Evolutionary conservation across 1,140 invertebrate species (phyloP).

Genomic region (Atta texana): DNA sequence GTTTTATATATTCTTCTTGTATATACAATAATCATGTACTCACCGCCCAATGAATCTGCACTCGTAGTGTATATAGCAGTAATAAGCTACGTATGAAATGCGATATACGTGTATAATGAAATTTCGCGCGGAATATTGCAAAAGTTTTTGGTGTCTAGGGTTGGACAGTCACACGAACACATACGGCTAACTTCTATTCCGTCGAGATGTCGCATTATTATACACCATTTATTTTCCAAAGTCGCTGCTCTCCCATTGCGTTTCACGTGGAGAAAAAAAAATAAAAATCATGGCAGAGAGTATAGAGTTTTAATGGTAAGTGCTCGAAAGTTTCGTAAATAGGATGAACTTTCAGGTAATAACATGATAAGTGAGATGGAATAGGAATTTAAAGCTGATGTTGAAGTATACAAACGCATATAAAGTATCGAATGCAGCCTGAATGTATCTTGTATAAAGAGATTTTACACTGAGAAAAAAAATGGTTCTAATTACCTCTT

Average conservation of each 20-base stretch:
- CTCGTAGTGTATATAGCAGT: conserved; percentile 20
- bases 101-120: conserved; percentile 12
- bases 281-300: conserved; percentile 6
- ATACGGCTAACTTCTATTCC: conserved; percentile 39
- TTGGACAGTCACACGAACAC: conserved; percentile 18
- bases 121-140: conserved; percentile 54
- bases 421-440: background rate
- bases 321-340: conserved; percentile 30
- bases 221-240: conserved; percentile 56
- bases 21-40: background rate
- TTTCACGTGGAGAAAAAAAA: background rate
- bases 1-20: background rate
- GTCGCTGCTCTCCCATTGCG: conserved; percentile 19
- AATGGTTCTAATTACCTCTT: too few species aligned
- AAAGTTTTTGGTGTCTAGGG: conserved; percentile 45
- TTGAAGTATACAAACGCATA: background rate
- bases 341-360: conserved; percentile 34
- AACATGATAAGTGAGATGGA: conserved; percentile 10
- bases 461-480: too few species aligned
- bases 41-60: background rate
- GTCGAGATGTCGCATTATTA: conserved; percentile 55
- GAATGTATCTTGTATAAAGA: background rate
- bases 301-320: conserved; percentile 46
- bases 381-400: conserved; percentile 25
- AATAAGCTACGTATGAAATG: conserved; percentile 31